Conservation (phyloP, 2,888 invertebrate genomes). For the Furcula furcula region DNA sequence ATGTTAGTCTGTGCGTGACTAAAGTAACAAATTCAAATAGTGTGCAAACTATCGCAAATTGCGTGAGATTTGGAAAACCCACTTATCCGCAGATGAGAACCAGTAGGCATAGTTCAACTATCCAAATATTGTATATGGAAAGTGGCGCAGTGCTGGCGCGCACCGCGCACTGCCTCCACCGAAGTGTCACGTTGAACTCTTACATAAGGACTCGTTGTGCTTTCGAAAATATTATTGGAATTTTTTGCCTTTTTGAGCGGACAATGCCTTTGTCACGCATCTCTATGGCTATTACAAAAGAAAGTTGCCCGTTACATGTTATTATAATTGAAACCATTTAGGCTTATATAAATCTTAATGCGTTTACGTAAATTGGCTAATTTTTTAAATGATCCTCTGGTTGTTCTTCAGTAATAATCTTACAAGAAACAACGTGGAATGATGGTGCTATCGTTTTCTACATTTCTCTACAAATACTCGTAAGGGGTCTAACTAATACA, state of each 20-base stretch:
- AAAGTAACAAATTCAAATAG: not conserved
- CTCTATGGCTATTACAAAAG: conserved; percentile 46
- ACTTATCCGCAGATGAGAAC: conserved; percentile 6
- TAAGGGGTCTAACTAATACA: too few species aligned
- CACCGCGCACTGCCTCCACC: conserved; percentile 48
- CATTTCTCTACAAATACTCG: too few species aligned
- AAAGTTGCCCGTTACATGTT: conserved; percentile 52
- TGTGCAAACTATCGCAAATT: conserved; percentile 9
- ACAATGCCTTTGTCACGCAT: conserved; percentile 53
- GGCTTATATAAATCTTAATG: conserved; percentile 29
- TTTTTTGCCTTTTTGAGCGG: conserved; percentile 58
- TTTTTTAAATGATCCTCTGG: conserved; percentile 9
- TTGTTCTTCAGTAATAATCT: conserved; percentile 9
- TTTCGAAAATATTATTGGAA: conserved; percentile 76
- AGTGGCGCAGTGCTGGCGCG: conserved; percentile 68
- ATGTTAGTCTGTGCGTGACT: not conserved
- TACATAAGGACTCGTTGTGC: conserved; percentile 76
- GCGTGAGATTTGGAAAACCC: not conserved
- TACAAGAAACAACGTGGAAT: conserved; percentile 12
- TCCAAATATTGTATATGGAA: conserved; percentile 70
- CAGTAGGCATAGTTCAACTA: conserved; percentile 36
- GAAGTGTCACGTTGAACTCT: conserved; percentile 80
- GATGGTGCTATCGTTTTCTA: too few species aligned
- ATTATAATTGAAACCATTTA: conserved; percentile 37
- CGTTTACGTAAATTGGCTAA: conserved; percentile 14